Conservation (phyloP, 2,797 vertebrate genomes). For the Eospalax fontanierii region DNA sequence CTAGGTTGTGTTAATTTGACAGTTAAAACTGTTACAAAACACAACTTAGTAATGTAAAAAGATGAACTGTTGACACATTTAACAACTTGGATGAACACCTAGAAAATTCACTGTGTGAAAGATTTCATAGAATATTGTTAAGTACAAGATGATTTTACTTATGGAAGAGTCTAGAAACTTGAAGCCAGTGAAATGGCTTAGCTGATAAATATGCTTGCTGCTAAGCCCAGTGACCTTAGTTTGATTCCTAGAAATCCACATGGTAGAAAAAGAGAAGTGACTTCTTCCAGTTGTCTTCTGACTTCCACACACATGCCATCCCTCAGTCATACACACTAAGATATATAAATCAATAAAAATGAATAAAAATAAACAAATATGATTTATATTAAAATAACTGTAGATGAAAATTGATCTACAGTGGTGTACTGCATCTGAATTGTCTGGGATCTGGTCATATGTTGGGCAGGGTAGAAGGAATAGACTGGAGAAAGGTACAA, state of each 20-base stretch:
- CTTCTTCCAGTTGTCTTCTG: not conserved
- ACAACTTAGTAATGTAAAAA: not conserved
- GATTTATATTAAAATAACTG: not conserved
- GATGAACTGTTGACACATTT: not conserved
- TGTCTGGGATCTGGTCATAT: not conserved
- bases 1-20: not conserved
- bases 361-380: not conserved
- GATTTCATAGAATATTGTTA: not conserved
- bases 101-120: conserved; percentile 24
- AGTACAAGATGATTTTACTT: not conserved
- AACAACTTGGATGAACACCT: not conserved
- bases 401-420: not conserved
- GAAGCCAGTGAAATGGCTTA: not conserved
- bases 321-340: no score
- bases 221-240: not conserved
- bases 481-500: not conserved
- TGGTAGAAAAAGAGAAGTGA: not conserved
- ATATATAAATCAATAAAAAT: not conserved
- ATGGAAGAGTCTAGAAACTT: not conserved
- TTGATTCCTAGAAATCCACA: not conserved
- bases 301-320: not conserved
- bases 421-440: not conserved
- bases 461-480: not conserved
- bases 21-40: not conserved
- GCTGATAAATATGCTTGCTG: not conserved